A percentile compares a stretch with the other conserved stretches of the same genome.
Conservation (phyloP, 1,140 invertebrate species). For the Tigriopus japonicus region DNA sequence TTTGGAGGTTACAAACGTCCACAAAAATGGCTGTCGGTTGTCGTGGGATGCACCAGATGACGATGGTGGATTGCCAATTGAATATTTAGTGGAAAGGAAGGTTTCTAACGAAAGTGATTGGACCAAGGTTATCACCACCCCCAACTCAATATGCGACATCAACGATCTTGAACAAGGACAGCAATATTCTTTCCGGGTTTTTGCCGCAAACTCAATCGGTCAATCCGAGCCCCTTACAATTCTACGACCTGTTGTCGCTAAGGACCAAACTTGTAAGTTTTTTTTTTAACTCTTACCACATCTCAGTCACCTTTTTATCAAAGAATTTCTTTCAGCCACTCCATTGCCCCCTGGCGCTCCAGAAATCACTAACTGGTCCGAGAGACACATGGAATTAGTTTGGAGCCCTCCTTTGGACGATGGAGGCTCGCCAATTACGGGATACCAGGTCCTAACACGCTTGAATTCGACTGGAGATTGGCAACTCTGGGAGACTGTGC, state of each 20-base stretch:
- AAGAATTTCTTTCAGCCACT: constrained; percentile 40
- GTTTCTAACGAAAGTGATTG: constrained; percentile 82
- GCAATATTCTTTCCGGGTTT: constrained; percentile 94
- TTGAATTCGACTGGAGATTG: constrained; percentile 79
- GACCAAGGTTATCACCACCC: constrained; percentile 48
- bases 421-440: constrained; percentile 74
- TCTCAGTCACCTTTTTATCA: not conserved
- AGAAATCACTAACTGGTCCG: constrained; percentile 76
- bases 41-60: constrained; percentile 96
- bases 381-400: constrained; percentile 65
- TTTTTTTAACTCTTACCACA: not conserved
- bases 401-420: constrained; percentile 53
- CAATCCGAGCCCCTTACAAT: constrained; percentile 88
- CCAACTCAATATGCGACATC: constrained; percentile 64
- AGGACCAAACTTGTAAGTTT: constrained; percentile 76
- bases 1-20: constrained; percentile 78
- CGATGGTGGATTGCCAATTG: constrained; percentile 86
- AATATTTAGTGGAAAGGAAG: constrained; percentile 93
- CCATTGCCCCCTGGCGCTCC: constrained; percentile 70
- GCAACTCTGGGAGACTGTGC: constrained; percentile 64
- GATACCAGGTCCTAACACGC: constrained; percentile 70
- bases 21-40: constrained; percentile 83
- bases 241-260: constrained; percentile 70
- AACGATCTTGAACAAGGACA: constrained; percentile 73
- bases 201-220: constrained; percentile 88